These are phyloP conservation scores for Tragelaphus buxtoni DNA, from an alignment of 2,113 vertebrate genomes.

Conservation along the genomic window DNA sequence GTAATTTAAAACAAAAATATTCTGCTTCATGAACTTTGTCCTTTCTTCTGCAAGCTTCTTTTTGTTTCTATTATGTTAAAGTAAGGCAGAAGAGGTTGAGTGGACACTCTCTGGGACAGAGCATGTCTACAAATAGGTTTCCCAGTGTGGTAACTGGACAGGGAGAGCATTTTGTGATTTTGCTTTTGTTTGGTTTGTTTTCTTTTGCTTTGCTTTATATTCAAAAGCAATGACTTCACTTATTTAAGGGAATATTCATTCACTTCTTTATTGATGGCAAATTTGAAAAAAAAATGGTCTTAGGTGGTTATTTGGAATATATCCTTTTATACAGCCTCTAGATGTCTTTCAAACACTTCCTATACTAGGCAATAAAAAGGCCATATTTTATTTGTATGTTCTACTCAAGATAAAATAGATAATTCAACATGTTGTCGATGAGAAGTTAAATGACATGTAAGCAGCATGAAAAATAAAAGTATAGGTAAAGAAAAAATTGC, in stretches of 20 bases:
- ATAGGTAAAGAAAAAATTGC: constrained; percentile 48
- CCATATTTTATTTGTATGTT: neutral
- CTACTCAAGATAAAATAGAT: constrained; percentile 28
- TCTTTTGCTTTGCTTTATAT: neutral
- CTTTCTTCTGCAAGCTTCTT: neutral
- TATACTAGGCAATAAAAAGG: constrained; percentile 32
- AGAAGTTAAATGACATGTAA: constrained; percentile 53
- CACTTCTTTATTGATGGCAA: neutral
- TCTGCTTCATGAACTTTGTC: neutral
- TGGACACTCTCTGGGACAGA: neutral
- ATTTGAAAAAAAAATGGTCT: neutral
- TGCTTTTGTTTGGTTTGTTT: neutral
- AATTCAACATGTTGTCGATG: neutral
- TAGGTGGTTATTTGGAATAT: neutral
- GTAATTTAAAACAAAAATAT: neutral
- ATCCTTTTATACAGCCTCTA: neutral
- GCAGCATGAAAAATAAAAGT: constrained; percentile 37
- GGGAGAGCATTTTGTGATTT: neutral
- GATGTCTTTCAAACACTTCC: neutral
- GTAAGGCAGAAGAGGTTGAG: neutral
- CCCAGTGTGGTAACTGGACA: neutral
- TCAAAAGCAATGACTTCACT: neutral
- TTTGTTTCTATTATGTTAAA: neutral
- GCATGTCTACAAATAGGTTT: neutral
- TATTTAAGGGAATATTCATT: neutral